Evolutionary conservation across 2,797 vertebrate species (phyloP), one percentile per base, ranked within the genome.

Genomic region (Poeciliopsis turneri): DNA sequence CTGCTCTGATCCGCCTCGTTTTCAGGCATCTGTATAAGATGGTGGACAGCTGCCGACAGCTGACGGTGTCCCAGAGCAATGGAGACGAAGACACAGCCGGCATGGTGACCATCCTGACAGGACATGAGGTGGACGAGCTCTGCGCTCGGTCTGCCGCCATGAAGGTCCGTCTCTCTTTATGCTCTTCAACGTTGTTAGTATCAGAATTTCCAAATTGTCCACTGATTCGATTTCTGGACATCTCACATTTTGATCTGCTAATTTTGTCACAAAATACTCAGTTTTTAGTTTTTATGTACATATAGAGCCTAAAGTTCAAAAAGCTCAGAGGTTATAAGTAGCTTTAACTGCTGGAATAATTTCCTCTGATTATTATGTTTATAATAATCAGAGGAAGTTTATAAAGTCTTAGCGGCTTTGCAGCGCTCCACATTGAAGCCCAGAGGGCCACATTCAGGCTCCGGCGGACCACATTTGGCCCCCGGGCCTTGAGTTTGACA

Each of bases 41-140:
- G 85, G 95, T 99, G 93, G 98, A 99, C 93, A 99, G 98, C 83
- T 99, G 98, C 90, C 97, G 97, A 55, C 98, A 99, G 82, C 89
- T 99, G 78, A 98, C 97, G 0, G 92, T 98, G 84, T 96, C 97
- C 78, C 98, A 99, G 87, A 97, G 96, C 46, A 95, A 93, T 0
- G 97, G 97, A 2, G 98, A 99, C 23, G 98, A 99, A 0, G 98
- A 99, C 84, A 97, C 97, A 0, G 95, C 96, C 0, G 98, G 98
- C 36, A 99, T 99, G 98, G 98, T 99, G 89, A 99, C 98, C 89
- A 96, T 99, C 84, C 92, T 99, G 9, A 98, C 97, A 0, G 97
- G 97, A 76, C 95, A 96, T 39, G 93, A 95, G 0, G 92, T 97
- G 78, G 96, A 97, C 36, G 96, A 97, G 78, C 95, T 96, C 0